These are phyloP conservation scores for Leucoraja erinaceus DNA, from an alignment of 2,113 vertebrate species.

Conservation along the genomic window DNA sequence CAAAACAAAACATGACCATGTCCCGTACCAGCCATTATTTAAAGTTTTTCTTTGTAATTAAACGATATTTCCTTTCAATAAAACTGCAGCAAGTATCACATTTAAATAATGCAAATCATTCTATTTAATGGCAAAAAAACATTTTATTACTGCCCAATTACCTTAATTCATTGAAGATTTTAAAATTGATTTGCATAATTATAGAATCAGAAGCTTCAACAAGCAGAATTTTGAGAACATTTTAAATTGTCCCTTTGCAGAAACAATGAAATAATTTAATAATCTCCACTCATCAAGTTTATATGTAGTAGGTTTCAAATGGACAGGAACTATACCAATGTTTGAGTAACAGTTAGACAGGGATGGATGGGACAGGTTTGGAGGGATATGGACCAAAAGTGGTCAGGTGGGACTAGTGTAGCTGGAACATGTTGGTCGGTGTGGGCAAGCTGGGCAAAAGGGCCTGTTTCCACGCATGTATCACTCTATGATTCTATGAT, in stretches of 20 bases:
- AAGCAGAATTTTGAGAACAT: background rate
- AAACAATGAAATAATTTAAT: background rate
- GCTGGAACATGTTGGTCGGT: too few species aligned
- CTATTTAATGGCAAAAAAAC: background rate
- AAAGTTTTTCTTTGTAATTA: background rate
- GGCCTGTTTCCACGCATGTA: too few species aligned
- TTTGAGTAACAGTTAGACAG: too few species aligned
- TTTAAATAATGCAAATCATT: background rate
- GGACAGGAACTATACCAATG: too few species aligned
- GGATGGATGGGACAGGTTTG: too few species aligned
- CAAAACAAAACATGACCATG: background rate
- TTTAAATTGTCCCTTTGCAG: background rate
- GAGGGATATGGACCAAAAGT: too few species aligned
- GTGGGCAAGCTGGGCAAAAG: too few species aligned
- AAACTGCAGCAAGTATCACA: background rate
- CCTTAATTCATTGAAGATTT: background rate
- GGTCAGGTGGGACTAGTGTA: too few species aligned
- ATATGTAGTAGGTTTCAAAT: background rate
- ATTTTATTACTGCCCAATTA: background rate
- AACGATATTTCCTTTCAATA: background rate
- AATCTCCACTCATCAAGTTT: background rate
- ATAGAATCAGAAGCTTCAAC: background rate
- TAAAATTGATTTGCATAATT: too few species aligned
- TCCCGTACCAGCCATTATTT: background rate
- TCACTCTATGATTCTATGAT: too few species aligned